These are phyloP conservation scores for Vireo griseus DNA, from an alignment of 2,797 vertebrate genomes.

Conservation along the genomic window DNA sequence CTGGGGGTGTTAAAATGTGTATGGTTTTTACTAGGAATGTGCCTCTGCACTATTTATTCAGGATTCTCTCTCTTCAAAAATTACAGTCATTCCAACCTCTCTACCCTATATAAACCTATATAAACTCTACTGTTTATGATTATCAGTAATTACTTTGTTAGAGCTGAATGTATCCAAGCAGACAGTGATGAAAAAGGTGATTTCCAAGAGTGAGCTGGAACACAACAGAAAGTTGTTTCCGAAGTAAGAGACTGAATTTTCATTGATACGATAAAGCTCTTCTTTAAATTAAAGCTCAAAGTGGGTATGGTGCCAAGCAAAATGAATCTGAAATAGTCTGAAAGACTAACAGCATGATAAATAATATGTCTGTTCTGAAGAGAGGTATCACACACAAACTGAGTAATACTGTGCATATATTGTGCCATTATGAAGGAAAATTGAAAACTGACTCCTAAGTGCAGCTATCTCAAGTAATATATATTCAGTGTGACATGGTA, in stretches of 20 bases:
- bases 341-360: not conserved
- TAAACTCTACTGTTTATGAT: not conserved
- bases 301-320: not conserved
- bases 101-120: not conserved
- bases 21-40: not conserved
- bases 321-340: not conserved
- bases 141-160: not conserved
- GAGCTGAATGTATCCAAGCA: not conserved
- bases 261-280: not conserved
- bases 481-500: rapidly evolving
- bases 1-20: not conserved
- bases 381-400: not conserved
- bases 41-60: not conserved
- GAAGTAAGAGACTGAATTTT: not conserved
- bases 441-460: not conserved
- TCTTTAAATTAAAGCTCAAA: not conserved
- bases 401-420: rapidly evolving
- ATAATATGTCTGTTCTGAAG: not conserved
- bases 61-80: not conserved
- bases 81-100: not conserved
- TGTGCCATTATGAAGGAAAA: not conserved
- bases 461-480: not conserved
- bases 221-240: not conserved
- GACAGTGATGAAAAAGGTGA: not conserved
- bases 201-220: not conserved